Evolutionary conservation across 1,140 invertebrate genomes (phyloP), one percentile per base, ranked within the genome.

Genomic region (Chrysopa pallens): DNA sequence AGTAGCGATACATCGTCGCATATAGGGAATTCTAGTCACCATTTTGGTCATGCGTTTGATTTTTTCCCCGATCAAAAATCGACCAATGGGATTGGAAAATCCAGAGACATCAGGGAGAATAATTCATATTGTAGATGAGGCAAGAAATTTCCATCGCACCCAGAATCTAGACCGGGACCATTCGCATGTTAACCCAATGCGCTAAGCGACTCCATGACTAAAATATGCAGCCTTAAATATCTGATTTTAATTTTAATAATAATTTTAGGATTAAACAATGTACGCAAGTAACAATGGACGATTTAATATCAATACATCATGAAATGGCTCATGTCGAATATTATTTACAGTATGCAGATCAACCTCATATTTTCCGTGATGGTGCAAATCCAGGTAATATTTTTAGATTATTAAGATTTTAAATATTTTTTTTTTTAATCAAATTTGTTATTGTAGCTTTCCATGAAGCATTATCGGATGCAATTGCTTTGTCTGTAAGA

Each of bases 381-480:
- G 85, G 84, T 36, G 80, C 83, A 0, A 80, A 89, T 57, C 80
- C 84, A 46, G 79, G 78, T 80, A 57, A 54, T 44, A 39, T 11
- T 31, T 37, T n/a, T n/a, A n/a, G 13, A 38, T 13, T 8, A 9
- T 13, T 7, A 13, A 13, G 12, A 38, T 42, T 35, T 15, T n/a
- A 53, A 29, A 12, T 1, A 14, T 36, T 4, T 11, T 31, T 12
- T 35, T 15, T 36, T 40, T 31, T 29, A 7, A 2, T 39, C 2
- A 12, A 33, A 4, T 39, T 43, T 44, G 48, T 48, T 37, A 52
- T 61, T 62, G 2, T 51, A 78, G 83, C 81, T 28, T 91, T 91
- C 56, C 84, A 90, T 54, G 87, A 91, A 61, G 87, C 84, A 3
- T 69, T 91, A 1, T 85, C 86, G n/a, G 86, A 91, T 56, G 76